Conservation (phyloP, 2,797 vertebrate species). For the Epinephelus awoara region DNA sequence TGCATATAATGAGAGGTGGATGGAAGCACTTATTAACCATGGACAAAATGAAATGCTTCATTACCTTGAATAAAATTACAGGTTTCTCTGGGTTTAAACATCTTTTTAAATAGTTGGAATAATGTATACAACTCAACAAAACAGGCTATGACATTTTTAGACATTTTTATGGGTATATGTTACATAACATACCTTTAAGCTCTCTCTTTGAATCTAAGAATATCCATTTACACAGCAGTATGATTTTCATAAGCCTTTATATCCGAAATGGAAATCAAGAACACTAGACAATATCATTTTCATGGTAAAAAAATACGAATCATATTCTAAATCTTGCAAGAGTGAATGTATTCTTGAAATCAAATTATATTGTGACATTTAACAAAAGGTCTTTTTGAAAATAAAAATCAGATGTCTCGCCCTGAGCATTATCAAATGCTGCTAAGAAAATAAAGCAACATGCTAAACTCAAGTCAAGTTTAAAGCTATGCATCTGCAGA, state of each 20-base stretch:
- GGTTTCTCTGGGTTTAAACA: too few relatives aligned
- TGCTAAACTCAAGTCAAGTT: slow-evolving; percentile 38
- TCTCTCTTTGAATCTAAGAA: neutral
- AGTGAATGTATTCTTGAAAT: slow-evolving; percentile 21
- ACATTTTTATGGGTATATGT: too few relatives aligned
- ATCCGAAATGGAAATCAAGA: neutral
- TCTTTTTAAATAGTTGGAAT: too few relatives aligned
- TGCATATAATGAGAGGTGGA: too few relatives aligned
- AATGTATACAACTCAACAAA: too few relatives aligned
- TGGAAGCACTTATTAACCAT: too few relatives aligned
- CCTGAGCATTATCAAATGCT: slow-evolving; percentile 30
- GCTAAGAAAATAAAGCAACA: slow-evolving; percentile 31
- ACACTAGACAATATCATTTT: neutral
- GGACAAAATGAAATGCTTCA: too few relatives aligned
- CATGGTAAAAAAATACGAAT: neutral
- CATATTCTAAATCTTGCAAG: neutral
- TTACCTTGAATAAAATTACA: too few relatives aligned
- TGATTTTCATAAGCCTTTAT: neutral
- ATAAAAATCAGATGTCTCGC: neutral
- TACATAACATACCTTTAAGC: neutral
- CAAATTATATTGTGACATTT: slow-evolving; percentile 41
- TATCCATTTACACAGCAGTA: neutral
- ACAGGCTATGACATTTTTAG: too few relatives aligned
- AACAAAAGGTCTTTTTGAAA: slow-evolving; percentile 19
- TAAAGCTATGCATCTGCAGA: slow-evolving; percentile 22